Base-by-base conservation (phyloP, 1,140 invertebrate genomes). In the Eumaeus atala region DNA sequence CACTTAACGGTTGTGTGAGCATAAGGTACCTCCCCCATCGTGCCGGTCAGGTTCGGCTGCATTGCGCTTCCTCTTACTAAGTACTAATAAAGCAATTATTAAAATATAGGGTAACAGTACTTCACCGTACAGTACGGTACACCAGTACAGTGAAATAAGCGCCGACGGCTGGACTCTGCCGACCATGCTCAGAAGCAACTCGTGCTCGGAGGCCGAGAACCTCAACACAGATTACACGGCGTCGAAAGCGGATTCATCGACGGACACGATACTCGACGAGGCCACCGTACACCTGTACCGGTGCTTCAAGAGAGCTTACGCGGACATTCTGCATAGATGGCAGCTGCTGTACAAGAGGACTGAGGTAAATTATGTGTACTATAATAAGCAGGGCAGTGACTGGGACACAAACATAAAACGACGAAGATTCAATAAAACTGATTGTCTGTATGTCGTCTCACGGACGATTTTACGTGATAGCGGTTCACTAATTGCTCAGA, bases 51-150 rank as follows among this genome's bases (percentile, higher is more conserved):
- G n/a, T n/a, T n/a, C n/a, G n/a, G n/a, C n/a, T n/a, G n/a, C n/a
- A n/a, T n/a, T n/a, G n/a, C n/a, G n/a, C n/a, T n/a, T n/a, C n/a
- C n/a, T n/a, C n/a, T n/a, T n/a, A n/a, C n/a, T n/a, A n/a, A n/a
- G n/a, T n/a, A n/a, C n/a, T n/a, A n/a, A n/a, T n/a, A n/a, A n/a
- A n/a, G n/a, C n/a, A n/a, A n/a, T n/a, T n/a, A n/a, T n/a, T n/a
- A n/a, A n/a, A 34, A 60, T 63, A 40, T 57, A 88, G 76, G 75
- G 92, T 86, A 92, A 92, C 50, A 92, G 93, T 37, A 92, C 92
- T 36, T 96, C 95, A 2, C 95, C 95, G 0, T 98, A 98, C 85
- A 96, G 97, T 77, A 97, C 96, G 9, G 95, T 97, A 49, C 94
- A 95, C 70, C 92, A 94, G 54, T 91, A 94, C 18, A 95, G 96